These are phyloP conservation scores for Nasonia giraulti DNA, from an alignment of 1,140 invertebrate genomes.

Conservation along the genomic window DNA sequence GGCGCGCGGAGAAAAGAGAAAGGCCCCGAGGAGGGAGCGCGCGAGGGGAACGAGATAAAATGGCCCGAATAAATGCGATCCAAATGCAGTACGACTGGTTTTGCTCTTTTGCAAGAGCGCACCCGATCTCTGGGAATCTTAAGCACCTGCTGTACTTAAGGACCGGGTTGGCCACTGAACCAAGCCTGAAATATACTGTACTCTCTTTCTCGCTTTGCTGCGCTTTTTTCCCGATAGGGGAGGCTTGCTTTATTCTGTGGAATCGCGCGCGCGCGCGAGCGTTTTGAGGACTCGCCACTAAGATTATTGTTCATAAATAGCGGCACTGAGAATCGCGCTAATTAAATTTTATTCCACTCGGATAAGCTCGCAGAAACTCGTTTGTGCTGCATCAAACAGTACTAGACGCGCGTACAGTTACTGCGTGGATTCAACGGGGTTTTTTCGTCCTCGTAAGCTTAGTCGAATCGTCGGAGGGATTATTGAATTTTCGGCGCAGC, in stretches of 20 bases:
- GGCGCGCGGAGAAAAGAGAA: background rate
- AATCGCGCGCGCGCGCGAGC: no score
- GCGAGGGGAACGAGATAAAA: conserved; percentile 49
- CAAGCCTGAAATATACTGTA: background rate
- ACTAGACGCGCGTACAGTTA: conserved; percentile 58
- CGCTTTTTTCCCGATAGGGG: no score
- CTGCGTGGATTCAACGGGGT: background rate
- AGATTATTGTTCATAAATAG: background rate
- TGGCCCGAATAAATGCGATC: conserved; percentile 55
- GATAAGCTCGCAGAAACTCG: background rate
- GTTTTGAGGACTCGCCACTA: background rate
- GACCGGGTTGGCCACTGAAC: background rate
- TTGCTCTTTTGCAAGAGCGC: conserved; percentile 42
- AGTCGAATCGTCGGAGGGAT: background rate
- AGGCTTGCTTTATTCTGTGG: no score
- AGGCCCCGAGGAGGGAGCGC: background rate
- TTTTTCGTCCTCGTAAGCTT: background rate
- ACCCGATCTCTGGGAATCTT: conserved; percentile 57
- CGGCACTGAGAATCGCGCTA: no score
- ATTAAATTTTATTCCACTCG: background rate
- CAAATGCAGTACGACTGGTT: conserved; percentile 65
- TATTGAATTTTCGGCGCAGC: background rate
- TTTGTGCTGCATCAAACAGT: background rate
- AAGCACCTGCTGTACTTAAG: conserved; percentile 63
- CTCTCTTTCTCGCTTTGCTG: no score